Evolutionary conservation across 2,888 invertebrate genomes (phyloP).

Genomic region (Acronicta leporina): DNA sequence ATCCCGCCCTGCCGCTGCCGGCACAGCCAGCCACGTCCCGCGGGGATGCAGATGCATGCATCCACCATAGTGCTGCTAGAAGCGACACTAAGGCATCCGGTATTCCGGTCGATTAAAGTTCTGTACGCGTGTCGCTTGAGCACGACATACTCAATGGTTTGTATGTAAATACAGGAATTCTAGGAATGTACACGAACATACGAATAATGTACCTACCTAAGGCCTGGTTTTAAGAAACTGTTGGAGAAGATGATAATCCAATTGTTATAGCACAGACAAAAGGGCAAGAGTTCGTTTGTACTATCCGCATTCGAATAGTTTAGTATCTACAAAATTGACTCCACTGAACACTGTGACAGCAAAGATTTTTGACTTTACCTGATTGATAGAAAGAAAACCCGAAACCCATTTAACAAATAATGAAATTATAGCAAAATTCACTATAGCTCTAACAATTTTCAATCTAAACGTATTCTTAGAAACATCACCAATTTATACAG

Average conservation of each 20-base stretch:
- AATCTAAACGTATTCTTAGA: background rate
- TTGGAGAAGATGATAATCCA: no score
- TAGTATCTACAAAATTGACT: no score
- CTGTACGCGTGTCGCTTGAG: constrained; percentile 5
- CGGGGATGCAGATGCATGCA: constrained; percentile 87
- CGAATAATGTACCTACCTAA: background rate
- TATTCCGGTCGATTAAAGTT: constrained; percentile 16
- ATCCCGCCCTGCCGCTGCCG: constrained; percentile 74
- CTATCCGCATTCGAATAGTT: no score
- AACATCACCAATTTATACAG: background rate
- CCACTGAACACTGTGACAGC: no score
- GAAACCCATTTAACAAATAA: no score
- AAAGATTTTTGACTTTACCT: no score
- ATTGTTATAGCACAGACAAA: no score
- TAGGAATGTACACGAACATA: background rate
- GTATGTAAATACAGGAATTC: constrained; percentile 4
- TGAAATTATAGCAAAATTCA: no score
- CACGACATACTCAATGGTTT: constrained; percentile 1
- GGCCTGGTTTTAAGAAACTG: no score
- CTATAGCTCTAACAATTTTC: background rate
- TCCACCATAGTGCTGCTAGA: constrained; percentile 60
- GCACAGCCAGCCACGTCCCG: constrained; percentile 73
- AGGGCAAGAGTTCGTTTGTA: no score
- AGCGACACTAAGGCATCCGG: constrained; percentile 47
- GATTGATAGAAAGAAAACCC: no score